Base-by-base conservation (phyloP, 2,797 vertebrate genomes). In the Spinus pinus region DNA sequence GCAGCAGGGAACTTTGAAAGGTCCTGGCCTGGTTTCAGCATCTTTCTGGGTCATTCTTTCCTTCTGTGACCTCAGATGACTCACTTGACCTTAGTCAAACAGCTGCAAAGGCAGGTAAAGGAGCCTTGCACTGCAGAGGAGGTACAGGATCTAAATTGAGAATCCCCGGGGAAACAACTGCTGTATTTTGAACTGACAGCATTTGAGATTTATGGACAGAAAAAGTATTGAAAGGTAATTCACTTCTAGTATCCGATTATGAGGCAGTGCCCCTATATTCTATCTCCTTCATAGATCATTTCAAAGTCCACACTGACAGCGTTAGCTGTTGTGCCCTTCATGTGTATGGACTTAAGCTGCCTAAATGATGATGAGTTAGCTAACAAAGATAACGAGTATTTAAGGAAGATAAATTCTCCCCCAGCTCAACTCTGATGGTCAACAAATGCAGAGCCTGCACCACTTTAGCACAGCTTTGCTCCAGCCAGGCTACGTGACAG, bases 371-470 rank as follows among this genome's bases (percentile, higher is more conserved):
- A 88, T 94, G 92, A 89, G 79, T 85, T 94, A 87, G 82, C 94
- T 94, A 96, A 95, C 82, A 82, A 93, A 97, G 97, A 97, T 95
- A 96, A 91, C 86, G 86, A 78, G 81, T 97, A 81, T 95, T 97
- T 97, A 92, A 93, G 91, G 90, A 95, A 97, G 97, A 97, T 88
- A 96, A 95, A 95, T 93, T 89, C 71, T 80, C 39, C 85, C 49
- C 69, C 58, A 91, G 79, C 66, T 90, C 64, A 81, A 93, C 81
- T 94, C 86, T 82, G 62, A 90, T 74, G 50, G 94, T 90, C 96
- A 96, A 95, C 94, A 94, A 95, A 94, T 78, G 58, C 6, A 82
- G 50, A 85, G 62, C 44, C 69, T 65, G 49, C 24, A 85, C 67
- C 44, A 24, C 46, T 93, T 65, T 24, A 79, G 75, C 6, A 10